These are phyloP conservation scores for Agrypnia vestita DNA, from an alignment of 1,140 invertebrate species.

Conservation along the genomic window DNA sequence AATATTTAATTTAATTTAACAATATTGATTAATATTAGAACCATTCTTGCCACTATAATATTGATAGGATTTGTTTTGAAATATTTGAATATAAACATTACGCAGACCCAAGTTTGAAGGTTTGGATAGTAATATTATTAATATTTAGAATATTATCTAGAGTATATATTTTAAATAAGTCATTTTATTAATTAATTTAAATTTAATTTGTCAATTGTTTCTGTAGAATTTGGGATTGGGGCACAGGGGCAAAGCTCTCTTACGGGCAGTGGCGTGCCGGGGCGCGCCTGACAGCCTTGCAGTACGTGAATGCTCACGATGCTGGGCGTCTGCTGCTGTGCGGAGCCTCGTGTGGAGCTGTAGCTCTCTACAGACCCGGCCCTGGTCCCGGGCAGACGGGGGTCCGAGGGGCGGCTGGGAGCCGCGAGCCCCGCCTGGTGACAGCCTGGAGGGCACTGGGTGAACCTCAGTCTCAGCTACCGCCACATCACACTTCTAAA, in stretches of 20 bases:
- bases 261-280: conserved; percentile 70
- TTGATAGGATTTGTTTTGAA: too few relatives aligned
- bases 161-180: background rate
- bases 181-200: too few relatives aligned
- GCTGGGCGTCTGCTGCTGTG: conserved; percentile 77
- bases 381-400: conserved; percentile 55
- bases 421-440: conserved; percentile 78
- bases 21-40: too few relatives aligned
- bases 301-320: conserved; percentile 94
- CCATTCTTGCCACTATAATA: too few relatives aligned
- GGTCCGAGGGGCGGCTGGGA: conserved; percentile 65
- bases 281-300: conserved; percentile 84
- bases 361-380: conserved; percentile 77
- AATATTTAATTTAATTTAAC: too few relatives aligned
- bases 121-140: too few relatives aligned
- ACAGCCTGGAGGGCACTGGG: conserved; percentile 88
- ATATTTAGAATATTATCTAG: background rate
- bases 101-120: too few relatives aligned
- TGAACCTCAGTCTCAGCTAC: conserved; percentile 72
- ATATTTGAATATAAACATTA: too few relatives aligned
- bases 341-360: conserved; percentile 83
- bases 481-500: conserved; percentile 64
- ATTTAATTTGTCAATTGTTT: conserved; percentile 19
- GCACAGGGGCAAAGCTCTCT: conserved; percentile 77
- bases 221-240: conserved; percentile 82